Conservation (phyloP, 2,113 vertebrate species). For the Gasterosteus nipponicus region DNA sequence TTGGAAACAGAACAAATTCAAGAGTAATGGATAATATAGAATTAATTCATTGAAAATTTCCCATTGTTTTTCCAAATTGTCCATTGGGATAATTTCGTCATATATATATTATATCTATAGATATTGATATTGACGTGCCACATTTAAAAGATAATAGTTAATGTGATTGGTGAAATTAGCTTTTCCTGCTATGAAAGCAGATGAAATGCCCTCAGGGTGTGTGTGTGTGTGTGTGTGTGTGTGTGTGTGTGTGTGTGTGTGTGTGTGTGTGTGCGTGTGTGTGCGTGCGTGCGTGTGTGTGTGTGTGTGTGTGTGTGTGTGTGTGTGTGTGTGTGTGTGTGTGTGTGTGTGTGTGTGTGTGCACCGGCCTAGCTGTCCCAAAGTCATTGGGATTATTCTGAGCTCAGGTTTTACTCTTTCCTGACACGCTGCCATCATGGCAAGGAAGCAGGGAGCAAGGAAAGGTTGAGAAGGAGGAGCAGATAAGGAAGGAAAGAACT, state of each 20-base stretch:
- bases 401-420: background rate
- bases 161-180: background rate
- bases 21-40: background rate
- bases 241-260: too few relatives aligned
- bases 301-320: background rate
- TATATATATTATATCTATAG: too few relatives aligned
- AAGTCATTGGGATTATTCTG: constrained; percentile 1
- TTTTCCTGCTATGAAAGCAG: background rate
- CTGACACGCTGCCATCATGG: background rate
- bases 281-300: background rate
- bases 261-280: too few relatives aligned
- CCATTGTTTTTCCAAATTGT: background rate
- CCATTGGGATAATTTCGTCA: background rate
- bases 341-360: background rate
- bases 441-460: background rate
- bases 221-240: too few relatives aligned
- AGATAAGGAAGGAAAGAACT: background rate
- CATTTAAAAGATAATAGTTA: background rate
- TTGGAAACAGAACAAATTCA: background rate
- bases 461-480: background rate
- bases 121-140: too few relatives aligned
- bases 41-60: too few relatives aligned
- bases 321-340: too few relatives aligned
- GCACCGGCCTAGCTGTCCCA: background rate
- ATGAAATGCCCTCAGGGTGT: background rate